These are phyloP conservation scores for Phocides pigmalion DNA, from an alignment of 1,140 invertebrate genomes.

Conservation along the genomic window DNA sequence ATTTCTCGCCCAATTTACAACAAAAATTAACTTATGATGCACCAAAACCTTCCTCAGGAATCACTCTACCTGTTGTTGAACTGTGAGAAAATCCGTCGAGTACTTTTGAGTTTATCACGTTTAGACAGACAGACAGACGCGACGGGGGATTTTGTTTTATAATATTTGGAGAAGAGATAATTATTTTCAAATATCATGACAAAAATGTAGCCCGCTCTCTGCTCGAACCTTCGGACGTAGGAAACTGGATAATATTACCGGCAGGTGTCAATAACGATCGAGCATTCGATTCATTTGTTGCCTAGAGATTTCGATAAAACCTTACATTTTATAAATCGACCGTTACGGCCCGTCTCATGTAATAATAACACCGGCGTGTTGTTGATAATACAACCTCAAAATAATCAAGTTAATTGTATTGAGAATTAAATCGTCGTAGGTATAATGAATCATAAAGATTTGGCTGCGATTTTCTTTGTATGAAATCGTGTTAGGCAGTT, in stretches of 20 bases:
- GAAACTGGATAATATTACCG: slow-evolving; percentile 5
- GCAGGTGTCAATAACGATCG: slow-evolving; percentile 6
- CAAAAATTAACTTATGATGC: too few relatives aligned
- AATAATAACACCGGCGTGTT: background rate
- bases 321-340: slow-evolving; percentile 3
- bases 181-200: background rate
- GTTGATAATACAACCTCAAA: background rate
- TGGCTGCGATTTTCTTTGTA: background rate
- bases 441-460: background rate
- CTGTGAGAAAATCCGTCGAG: too few relatives aligned
- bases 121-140: too few relatives aligned
- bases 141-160: too few relatives aligned
- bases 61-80: too few relatives aligned
- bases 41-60: too few relatives aligned
- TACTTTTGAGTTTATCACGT: too few relatives aligned
- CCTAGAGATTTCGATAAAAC: slow-evolving; percentile 7
- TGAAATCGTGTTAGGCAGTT: background rate
- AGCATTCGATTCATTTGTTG: slow-evolving; percentile 4
- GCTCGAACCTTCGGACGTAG: background rate
- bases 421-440: background rate
- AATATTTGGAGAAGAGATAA: background rate
- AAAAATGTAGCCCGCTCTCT: background rate
- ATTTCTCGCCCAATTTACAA: too few relatives aligned
- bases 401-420: background rate
- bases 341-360: background rate